Evolutionary conservation across 1,140 invertebrate species (phyloP).

Genomic region (Prorops nasuta): DNA sequence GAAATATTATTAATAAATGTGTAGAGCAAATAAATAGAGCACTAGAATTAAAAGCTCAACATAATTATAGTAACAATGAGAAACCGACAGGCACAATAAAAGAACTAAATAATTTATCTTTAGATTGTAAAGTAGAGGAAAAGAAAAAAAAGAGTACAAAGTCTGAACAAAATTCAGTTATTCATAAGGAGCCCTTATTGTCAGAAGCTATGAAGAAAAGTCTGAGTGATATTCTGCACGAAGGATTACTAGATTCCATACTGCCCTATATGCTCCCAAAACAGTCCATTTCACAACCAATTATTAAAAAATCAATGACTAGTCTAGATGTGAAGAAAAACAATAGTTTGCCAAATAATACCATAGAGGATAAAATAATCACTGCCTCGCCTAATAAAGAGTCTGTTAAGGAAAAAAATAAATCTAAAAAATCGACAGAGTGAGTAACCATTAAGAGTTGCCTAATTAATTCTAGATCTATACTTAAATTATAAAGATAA

Average conservation of each 20-base stretch:
- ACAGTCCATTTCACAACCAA: conserved; percentile 51
- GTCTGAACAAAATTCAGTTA: conserved; percentile 9
- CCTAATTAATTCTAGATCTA: background rate
- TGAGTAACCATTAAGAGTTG: conserved; percentile 29
- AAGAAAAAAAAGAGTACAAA: conserved; percentile 13
- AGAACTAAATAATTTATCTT: background rate
- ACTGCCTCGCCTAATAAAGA: conserved; percentile 25
- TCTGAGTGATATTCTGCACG: conserved; percentile 67
- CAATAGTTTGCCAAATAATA: conserved; percentile 29
- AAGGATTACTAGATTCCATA: conserved; percentile 76
- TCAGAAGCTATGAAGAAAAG: conserved; percentile 52
- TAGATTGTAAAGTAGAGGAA: background rate
- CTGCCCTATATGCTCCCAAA: conserved; percentile 67
- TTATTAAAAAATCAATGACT: conserved; percentile 56
- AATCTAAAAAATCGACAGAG: conserved; percentile 41
- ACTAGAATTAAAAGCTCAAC: background rate
- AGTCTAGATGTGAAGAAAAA: conserved; percentile 55
- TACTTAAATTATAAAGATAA: conserved; percentile 9
- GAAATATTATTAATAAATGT: background rate
- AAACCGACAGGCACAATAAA: background rate
- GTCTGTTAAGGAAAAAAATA: conserved; percentile 43
- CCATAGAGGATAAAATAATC: conserved; percentile 21
- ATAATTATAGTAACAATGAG: background rate
- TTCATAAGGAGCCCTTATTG: conserved; percentile 29
- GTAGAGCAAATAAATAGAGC: background rate